Base-by-base conservation (phyloP, 2,888 invertebrate genomes). In the Falcaria lacertinaria region DNA sequence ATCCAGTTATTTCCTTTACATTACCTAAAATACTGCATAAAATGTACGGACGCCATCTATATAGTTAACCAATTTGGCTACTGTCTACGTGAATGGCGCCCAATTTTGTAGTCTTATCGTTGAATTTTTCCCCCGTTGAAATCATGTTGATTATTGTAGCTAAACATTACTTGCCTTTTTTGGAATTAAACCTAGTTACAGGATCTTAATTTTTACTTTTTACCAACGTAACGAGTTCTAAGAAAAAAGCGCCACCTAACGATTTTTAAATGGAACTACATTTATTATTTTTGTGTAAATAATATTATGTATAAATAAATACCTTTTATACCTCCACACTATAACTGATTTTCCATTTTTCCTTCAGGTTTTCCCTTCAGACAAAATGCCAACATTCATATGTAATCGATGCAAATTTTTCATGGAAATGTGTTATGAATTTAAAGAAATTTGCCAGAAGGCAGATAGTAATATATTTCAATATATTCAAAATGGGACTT, bases 331-430 rank as follows among this genome's bases (percentile, higher is more conserved):
- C n/a, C n/a, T n/a, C n/a, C n/a, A n/a, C n/a, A n/a, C n/a, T n/a
- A n/a, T n/a, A n/a, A n/a, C n/a, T n/a, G n/a, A n/a, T n/a, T n/a
- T n/a, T n/a, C n/a, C n/a, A 39, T 37, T 34, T 47, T 42, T 43
- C 55, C 63, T 59, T 22, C 73, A 92, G 92, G 89, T 91, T 8
- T 92, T 90, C 59, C 87, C 90, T 46, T 91, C 91, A 34, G 95
- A 95, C 74, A 93, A 92, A 51, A 93, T 95, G 94, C 95, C 95
- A 1, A 87, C 91, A 40, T 92, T 89, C 64, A 94, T 95, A 48
- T 95, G 95, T 69, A 89, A 84, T 33, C 90, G 90, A 33, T 95
- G 95, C 61, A 92, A 92, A 16, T 84, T 91, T 61, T 92, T 93
- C 54, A 91, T 95, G 67, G 92, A 92, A 45, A 86, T 93, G 47